Percentiles rank a stretch among this genome's conserved stretches.
phyloP scores from a whole-genome alignment of 2,797 vertebrate genomes.

The Varecia variegata region DNA sequence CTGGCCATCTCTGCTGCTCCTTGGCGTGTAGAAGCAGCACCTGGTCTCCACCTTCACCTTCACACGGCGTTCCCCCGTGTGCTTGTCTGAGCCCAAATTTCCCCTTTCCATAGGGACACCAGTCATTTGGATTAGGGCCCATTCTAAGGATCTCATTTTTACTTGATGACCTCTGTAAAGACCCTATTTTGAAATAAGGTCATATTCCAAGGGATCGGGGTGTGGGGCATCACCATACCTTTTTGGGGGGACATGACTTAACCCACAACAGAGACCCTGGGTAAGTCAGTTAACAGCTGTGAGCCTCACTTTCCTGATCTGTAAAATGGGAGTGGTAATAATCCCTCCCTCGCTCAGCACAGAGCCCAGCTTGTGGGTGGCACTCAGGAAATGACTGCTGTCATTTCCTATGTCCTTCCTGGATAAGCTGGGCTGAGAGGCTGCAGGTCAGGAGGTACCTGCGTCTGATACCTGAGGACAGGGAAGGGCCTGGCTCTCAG shows the following conservation, averaged over 20 bases:
- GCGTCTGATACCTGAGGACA: background rate
- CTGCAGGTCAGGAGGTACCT: background rate
- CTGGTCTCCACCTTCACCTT: background rate
- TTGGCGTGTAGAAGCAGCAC: rapidly evolving
- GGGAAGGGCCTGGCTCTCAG: rapidly evolving
- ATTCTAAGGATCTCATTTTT: background rate
- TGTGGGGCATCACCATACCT: background rate
- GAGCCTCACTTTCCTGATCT: background rate
- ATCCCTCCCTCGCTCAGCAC: rapidly evolving
- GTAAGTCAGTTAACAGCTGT: background rate
- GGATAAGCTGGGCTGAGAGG: background rate
- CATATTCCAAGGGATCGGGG: background rate
- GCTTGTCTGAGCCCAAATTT: background rate
- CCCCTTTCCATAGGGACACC: background rate
- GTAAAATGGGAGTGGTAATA: background rate
- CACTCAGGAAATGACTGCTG: rapidly evolving
- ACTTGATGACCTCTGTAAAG: background rate
- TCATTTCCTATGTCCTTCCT: background rate
- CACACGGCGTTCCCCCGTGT: rapidly evolving
- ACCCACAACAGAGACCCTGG: background rate
- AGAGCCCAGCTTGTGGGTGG: background rate
- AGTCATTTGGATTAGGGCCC: background rate
- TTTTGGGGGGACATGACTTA: background rate
- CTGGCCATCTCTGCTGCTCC: background rate
- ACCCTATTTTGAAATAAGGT: background rate